Evolutionary conservation across 2,888 invertebrate genomes (phyloP).

Genomic region (Julus scandinavius): DNA sequence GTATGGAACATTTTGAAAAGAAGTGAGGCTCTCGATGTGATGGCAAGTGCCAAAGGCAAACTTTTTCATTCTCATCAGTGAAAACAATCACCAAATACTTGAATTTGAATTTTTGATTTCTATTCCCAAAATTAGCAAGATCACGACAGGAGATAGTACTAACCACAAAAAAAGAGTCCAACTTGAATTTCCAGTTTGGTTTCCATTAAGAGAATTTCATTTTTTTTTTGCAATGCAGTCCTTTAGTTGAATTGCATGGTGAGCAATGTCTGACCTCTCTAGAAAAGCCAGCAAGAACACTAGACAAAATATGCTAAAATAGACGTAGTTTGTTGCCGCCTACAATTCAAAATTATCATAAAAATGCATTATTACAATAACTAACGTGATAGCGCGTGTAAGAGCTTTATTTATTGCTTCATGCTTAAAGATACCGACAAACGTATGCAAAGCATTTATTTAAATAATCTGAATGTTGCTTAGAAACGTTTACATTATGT

Average conservation of each 20-base stretch:
- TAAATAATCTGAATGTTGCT: too few species aligned
- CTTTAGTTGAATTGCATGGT: not conserved
- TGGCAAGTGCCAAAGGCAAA: not conserved
- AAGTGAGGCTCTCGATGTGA: not conserved
- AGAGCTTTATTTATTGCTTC: not conserved
- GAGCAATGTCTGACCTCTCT: not conserved
- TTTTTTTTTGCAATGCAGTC: not conserved
- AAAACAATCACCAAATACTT: not conserved
- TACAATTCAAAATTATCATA: not conserved
- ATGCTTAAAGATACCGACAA: not conserved
- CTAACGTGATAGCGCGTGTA: not conserved
- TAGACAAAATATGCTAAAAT: not conserved
- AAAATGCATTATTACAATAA: not conserved
- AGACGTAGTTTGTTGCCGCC: not conserved
- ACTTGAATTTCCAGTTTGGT: not conserved
- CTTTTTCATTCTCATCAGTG: not conserved
- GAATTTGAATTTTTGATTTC: not conserved
- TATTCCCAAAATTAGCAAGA: too few species aligned
- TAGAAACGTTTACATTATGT: too few species aligned
- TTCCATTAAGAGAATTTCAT: not conserved
- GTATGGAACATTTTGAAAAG: not conserved
- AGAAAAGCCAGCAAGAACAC: not conserved
- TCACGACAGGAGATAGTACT: too few species aligned
- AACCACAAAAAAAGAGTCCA: too few species aligned
- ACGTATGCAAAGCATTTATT: too few species aligned